Evolutionary conservation across 2,113 vertebrate species (phyloP).

Genomic region (Oxygymnocypris stewartii): DNA sequence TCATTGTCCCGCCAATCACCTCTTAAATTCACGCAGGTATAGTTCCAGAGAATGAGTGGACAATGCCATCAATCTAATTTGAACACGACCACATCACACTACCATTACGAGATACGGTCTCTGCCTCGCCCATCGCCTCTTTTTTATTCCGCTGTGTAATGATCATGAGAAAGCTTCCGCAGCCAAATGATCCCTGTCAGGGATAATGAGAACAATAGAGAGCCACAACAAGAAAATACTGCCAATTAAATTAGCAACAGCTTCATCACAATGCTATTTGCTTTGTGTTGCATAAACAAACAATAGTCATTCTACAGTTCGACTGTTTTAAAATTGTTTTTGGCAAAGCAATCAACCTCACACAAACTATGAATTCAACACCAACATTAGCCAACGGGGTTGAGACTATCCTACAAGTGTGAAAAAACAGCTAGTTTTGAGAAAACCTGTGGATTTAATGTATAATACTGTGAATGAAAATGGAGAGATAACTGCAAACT

Average conservation of each 20-base stretch:
- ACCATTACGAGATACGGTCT: conserved; percentile 49
- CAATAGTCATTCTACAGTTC: background rate
- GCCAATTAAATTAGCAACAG: conserved; percentile 30
- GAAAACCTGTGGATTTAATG: background rate
- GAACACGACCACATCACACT: conserved; percentile 45
- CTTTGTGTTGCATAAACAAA: conserved; percentile 3
- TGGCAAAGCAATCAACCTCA: background rate
- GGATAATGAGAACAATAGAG: conserved; percentile 38
- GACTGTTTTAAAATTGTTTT: conserved; percentile 4
- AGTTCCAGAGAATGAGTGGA: conserved; percentile 44
- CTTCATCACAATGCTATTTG: conserved; percentile 26
- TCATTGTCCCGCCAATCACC: conserved; percentile 54
- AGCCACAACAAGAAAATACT: conserved; percentile 27
- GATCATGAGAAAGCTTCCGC: conserved; percentile 36
- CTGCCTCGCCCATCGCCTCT: conserved; percentile 31
- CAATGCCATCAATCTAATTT: conserved; percentile 45
- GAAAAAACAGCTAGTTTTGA: conserved; percentile 20
- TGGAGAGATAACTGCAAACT: background rate
- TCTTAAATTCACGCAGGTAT: conserved; percentile 31
- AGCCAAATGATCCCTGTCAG: conserved; percentile 41
- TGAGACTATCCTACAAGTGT: background rate
- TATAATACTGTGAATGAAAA: background rate
- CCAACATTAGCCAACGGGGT: conserved; percentile 1
- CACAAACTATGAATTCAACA: conserved; percentile 3
- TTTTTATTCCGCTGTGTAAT: conserved; percentile 40